Conservation (phyloP, 2,113 vertebrate species). For the Colossoma macropomum region DNA sequence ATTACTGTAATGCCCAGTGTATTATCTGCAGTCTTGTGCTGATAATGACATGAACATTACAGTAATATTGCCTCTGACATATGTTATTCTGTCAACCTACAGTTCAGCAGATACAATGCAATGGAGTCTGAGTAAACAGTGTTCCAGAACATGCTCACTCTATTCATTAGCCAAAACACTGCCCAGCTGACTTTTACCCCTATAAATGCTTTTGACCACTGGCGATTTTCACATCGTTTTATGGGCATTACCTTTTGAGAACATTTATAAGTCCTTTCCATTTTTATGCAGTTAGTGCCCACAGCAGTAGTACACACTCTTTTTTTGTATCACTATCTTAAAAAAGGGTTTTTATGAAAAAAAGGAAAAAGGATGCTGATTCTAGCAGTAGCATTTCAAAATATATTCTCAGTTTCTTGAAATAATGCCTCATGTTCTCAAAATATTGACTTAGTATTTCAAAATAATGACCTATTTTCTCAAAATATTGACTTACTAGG, state of each 20-base stretch:
- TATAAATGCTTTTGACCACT: constrained; percentile 14
- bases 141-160: not conserved
- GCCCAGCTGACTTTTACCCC: constrained; percentile 26
- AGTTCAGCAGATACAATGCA: constrained; percentile 28
- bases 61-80: constrained; percentile 25
- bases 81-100: constrained; percentile 7
- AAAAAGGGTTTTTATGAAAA: not conserved
- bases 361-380: too few species aligned
- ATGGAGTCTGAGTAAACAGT: constrained; percentile 8
- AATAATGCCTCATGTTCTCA: too few species aligned
- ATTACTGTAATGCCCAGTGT: not conserved
- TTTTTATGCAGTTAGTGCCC: constrained; percentile 36
- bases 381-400: too few species aligned
- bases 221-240: constrained; percentile 32
- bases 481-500: too few species aligned
- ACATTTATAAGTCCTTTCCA: constrained; percentile 37
- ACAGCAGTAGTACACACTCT: not conserved
- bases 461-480: too few species aligned
- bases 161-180: constrained; percentile 43
- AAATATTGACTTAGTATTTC: too few species aligned
- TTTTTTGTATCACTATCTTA: not conserved
- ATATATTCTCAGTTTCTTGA: too few species aligned
- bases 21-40: not conserved
- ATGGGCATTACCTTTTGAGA: constrained; percentile 28
- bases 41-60: not conserved